phyloP scores from a whole-genome alignment of 1,140 invertebrate genomes.

The Trachymyrmex cornetzi region DNA sequence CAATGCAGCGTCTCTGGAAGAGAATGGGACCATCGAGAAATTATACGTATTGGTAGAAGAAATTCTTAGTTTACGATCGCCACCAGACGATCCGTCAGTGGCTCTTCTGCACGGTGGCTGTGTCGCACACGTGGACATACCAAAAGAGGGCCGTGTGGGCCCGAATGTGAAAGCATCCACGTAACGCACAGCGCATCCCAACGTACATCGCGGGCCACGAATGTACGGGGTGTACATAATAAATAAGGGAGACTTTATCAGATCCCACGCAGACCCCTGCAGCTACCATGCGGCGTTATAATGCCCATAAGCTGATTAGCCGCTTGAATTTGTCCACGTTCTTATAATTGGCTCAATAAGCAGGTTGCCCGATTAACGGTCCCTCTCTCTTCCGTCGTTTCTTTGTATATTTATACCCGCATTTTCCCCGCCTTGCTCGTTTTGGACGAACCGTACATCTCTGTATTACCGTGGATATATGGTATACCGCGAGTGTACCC shows the following conservation, averaged over 20 bases:
- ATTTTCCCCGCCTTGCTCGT: conserved; percentile 20
- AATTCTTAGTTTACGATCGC: not conserved
- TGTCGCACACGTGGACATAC: conserved; percentile 36
- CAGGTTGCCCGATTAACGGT: conserved; percentile 79
- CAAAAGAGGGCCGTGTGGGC: not conserved
- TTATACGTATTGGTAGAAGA: not conserved
- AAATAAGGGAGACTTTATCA: conserved; percentile 85
- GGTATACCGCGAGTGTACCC: conserved; percentile 39
- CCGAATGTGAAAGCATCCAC: conserved; percentile 38
- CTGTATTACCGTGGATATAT: conserved; percentile 56
- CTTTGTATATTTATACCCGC: conserved; percentile 52
- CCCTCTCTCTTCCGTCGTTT: conserved; percentile 30
- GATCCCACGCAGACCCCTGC: conserved; percentile 83
- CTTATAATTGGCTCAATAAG: conserved; percentile 85
- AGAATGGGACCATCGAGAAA: not conserved
- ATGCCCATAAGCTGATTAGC: conserved; percentile 84
- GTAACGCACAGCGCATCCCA: conserved; percentile 19
- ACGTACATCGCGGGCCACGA: conserved; percentile 52
- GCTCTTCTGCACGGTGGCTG: conserved; percentile 21
- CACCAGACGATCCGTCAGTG: conserved; percentile 37
- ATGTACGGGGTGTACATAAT: conserved; percentile 77
- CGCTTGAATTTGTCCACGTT: conserved; percentile 85
- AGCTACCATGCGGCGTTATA: conserved; percentile 80
- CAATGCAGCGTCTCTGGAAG: too few species aligned
- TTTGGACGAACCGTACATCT: conserved; percentile 30